Percentiles rank a stretch among this genome's conserved stretches.
phyloP scores from a whole-genome alignment of 1,140 invertebrate species.

The Cydia amplana region DNA sequence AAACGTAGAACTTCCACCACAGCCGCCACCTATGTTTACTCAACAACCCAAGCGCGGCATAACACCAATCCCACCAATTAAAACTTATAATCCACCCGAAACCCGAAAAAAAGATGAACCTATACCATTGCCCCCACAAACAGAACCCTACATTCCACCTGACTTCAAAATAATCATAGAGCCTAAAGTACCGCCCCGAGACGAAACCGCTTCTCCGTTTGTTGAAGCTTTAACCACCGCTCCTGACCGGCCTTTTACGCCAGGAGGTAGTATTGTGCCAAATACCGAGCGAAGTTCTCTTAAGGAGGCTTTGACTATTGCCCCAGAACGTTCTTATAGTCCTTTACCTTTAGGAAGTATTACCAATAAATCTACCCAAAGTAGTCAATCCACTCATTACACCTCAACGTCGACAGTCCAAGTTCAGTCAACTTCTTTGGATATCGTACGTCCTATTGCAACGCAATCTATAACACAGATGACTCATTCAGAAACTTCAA shows the following conservation, averaged over 20 bases:
- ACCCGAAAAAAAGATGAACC: conserved; percentile 56
- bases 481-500: conserved; percentile 55
- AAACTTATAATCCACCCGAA: conserved; percentile 74
- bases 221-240: conserved; percentile 85
- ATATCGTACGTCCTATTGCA: conserved; percentile 55
- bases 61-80: conserved; percentile 77
- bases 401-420: conserved; percentile 47
- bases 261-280: conserved; percentile 62
- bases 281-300: conserved; percentile 78
- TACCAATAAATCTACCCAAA: conserved; percentile 40
- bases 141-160: conserved; percentile 82
- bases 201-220: conserved; percentile 82
- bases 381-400: conserved; percentile 43
- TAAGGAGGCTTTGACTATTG: conserved; percentile 85
- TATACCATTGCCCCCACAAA: conserved; percentile 81
- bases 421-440: conserved; percentile 44
- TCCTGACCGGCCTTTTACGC: conserved; percentile 83
- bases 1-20: conserved; percentile 35
- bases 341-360: conserved; percentile 66
- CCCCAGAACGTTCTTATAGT: conserved; percentile 82
- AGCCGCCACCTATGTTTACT: conserved; percentile 51
- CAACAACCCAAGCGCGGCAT: conserved; percentile 56
- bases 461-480: conserved; percentile 51
- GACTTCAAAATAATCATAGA: conserved; percentile 80
- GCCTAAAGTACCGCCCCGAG: conserved; percentile 72